These are phyloP conservation scores for Aphelinus certus DNA, from an alignment of 1,140 invertebrate genomes.

Conservation along the genomic window DNA sequence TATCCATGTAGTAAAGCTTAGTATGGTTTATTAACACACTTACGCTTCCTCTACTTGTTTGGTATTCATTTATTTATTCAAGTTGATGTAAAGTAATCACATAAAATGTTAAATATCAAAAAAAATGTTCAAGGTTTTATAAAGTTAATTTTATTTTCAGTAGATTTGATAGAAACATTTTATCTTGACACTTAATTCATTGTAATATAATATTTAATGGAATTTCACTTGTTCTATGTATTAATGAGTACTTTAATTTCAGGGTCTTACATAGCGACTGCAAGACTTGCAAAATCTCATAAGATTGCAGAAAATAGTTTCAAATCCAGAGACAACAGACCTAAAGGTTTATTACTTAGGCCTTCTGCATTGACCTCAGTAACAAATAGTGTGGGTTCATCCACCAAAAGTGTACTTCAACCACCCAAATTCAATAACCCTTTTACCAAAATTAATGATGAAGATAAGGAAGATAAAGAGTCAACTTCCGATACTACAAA, in stretches of 20 bases:
- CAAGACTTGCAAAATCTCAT: slow-evolving; percentile 50
- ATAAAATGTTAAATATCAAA: no score
- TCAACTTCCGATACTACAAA: not conserved
- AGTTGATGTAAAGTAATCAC: no score
- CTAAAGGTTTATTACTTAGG: slow-evolving; percentile 53
- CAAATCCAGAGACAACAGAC: slow-evolving; percentile 47
- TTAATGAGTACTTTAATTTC: slow-evolving; percentile 3
- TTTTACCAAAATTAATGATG: slow-evolving; percentile 51
- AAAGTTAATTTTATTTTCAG: no score
- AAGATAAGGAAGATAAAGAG: slow-evolving; percentile 17
- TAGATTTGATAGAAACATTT: no score
- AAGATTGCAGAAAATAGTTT: slow-evolving; percentile 45
- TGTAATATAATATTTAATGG: no score
- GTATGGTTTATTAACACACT: no score
- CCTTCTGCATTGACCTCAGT: slow-evolving; percentile 54
- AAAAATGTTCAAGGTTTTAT: no score
- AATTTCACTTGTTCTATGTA: not conserved
- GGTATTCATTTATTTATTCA: no score
- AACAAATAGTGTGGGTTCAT: slow-evolving; percentile 42
- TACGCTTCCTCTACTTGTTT: no score
- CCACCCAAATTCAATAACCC: slow-evolving; percentile 59
- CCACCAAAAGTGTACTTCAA: slow-evolving; percentile 49
- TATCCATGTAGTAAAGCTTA: no score
- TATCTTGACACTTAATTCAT: no score
- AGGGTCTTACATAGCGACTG: slow-evolving; percentile 51